Evolutionary conservation across 2,797 vertebrate genomes (phyloP).

Genomic region (Poliocrania exsul): DNA sequence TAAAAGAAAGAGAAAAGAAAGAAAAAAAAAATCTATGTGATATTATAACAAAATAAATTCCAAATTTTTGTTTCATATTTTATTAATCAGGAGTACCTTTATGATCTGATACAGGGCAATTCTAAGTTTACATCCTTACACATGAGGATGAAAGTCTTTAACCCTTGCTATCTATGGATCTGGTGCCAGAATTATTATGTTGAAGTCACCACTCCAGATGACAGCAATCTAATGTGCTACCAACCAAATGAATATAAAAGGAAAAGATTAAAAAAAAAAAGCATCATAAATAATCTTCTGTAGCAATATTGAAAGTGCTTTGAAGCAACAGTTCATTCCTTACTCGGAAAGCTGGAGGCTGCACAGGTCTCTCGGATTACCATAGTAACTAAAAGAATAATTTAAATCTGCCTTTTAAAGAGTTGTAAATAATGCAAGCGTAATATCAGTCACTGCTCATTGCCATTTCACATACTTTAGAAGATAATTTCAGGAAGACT

Average conservation of each 20-base stretch:
- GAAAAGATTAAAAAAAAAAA: neutral
- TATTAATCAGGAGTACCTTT: neutral
- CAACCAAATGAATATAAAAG: neutral
- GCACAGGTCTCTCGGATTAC: constrained; percentile 58
- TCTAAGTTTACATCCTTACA: neutral
- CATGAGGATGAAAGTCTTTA: neutral
- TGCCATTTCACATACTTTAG: constrained; percentile 16
- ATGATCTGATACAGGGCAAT: neutral
- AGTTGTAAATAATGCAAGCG: constrained; percentile 61
- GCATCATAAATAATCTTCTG: constrained; percentile 16
- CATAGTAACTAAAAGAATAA: constrained; percentile 69
- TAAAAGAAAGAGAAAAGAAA: neutral
- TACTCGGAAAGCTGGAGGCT: constrained; percentile 52
- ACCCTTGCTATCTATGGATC: neutral
- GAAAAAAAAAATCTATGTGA: neutral
- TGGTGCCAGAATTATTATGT: neutral
- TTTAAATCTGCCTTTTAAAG: constrained; percentile 54
- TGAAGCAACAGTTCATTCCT: constrained; percentile 53
- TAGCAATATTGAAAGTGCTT: constrained; percentile 44
- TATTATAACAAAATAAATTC: neutral
- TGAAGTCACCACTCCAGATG: neutral
- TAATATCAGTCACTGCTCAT: constrained; percentile 7
- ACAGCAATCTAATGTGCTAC: neutral
- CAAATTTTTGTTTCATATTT: neutral
- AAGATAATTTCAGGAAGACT: neutral